Conservation (phyloP, 2,113 vertebrate genomes). For the Pteruthius melanotis region DNA sequence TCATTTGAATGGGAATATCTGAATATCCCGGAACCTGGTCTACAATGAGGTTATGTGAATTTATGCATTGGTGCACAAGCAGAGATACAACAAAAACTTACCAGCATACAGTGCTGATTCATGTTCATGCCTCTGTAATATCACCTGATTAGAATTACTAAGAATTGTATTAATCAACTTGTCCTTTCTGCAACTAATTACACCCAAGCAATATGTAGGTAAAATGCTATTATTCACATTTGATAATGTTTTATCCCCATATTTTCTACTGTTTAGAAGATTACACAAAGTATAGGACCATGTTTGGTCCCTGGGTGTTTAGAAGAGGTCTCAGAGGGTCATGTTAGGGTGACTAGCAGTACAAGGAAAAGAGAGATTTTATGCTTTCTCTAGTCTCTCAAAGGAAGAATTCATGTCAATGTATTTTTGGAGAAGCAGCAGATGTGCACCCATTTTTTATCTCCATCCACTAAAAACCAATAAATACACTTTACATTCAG, state of each 20-base stretch:
- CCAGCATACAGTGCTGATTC: conserved; percentile 51
- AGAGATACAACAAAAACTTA: conserved; percentile 6
- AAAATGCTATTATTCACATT: not conserved
- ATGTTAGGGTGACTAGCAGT: not conserved
- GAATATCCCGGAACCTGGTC: not conserved
- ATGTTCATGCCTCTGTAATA: conserved; percentile 22
- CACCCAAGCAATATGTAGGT: not conserved
- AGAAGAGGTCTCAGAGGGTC: not conserved
- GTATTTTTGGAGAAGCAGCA: not conserved
- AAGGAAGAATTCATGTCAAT: not conserved
- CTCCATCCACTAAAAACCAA: not conserved
- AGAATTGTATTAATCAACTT: not conserved
- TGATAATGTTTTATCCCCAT: not conserved
- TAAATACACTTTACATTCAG: not conserved
- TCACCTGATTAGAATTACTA: conserved; percentile 36
- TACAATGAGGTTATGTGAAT: not conserved
- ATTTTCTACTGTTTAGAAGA: not conserved
- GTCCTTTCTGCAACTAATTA: not conserved
- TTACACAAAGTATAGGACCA: not conserved
- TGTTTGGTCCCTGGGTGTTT: not conserved
- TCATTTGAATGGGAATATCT: not conserved
- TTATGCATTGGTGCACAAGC: not conserved
- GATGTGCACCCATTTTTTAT: not conserved
- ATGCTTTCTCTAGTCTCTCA: not conserved
- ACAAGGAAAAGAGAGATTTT: not conserved